Conservation (phyloP, 2,888 invertebrate genomes). For the Athalia cordata region DNA sequence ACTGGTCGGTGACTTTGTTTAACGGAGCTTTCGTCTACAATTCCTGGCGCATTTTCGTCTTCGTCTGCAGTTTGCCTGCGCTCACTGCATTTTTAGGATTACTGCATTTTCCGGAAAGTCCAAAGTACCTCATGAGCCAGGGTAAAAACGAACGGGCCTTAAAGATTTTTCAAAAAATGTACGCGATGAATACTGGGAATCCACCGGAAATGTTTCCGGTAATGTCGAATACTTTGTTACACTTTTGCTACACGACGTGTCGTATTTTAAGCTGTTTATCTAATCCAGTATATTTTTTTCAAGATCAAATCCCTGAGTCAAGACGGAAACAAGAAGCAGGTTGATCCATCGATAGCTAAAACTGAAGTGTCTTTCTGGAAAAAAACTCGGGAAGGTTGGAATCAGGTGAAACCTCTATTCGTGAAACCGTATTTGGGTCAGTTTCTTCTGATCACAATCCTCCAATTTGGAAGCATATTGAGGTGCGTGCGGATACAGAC, state of each 20-base stretch:
- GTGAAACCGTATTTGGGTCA: slow-evolving; percentile 25
- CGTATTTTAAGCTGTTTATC: neutral
- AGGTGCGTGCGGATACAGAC: slow-evolving; percentile 4
- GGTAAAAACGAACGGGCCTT: slow-evolving; percentile 67
- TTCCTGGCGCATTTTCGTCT: slow-evolving; percentile 71
- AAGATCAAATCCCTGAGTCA: slow-evolving; percentile 13
- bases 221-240: slow-evolving; percentile 39
- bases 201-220: slow-evolving; percentile 67
- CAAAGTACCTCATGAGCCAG: slow-evolving; percentile 68
- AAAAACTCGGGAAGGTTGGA: neutral
- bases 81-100: slow-evolving; percentile 65
- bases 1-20: slow-evolving; percentile 42
- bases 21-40: slow-evolving; percentile 59
- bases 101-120: slow-evolving; percentile 69
- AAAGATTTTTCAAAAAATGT: slow-evolving; percentile 66
- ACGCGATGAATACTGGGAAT: slow-evolving; percentile 66
- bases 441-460: slow-evolving; percentile 13
- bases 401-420: slow-evolving; percentile 15
- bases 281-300: neutral
- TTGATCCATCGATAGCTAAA: neutral
- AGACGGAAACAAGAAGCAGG: slow-evolving; percentile 6
- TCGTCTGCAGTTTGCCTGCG: slow-evolving; percentile 67
- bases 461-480: slow-evolving; percentile 34
- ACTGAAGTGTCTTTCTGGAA: slow-evolving; percentile 8
- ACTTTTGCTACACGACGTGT: no score